phyloP scores from a whole-genome alignment of 2,113 vertebrate genomes.

The Sinocyclocheilus anophthalmus region DNA sequence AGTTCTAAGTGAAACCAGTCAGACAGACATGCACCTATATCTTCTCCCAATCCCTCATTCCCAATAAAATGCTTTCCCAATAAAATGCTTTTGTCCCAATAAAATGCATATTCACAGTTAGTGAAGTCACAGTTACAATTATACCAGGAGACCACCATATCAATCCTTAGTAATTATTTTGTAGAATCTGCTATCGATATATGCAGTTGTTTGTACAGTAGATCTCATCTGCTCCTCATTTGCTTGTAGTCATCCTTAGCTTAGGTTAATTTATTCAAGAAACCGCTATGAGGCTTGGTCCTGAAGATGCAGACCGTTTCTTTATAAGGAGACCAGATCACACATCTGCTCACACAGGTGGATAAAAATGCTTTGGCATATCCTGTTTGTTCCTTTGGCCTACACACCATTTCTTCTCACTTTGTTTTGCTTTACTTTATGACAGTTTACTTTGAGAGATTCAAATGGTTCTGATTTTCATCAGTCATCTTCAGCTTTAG shows the following conservation, averaged over 20 bases:
- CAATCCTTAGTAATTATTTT: neutral
- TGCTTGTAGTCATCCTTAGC: neutral
- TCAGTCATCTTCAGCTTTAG: neutral
- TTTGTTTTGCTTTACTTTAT: conserved; percentile 2
- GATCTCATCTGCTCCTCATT: neutral
- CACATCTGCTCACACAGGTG: neutral
- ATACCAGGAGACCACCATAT: neutral
- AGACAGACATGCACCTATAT: conserved; percentile 3
- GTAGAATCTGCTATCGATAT: conserved; percentile 2
- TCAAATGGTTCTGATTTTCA: neutral
- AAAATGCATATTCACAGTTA: conserved; percentile 23
- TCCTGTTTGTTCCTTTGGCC: neutral
- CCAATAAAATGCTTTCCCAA: conserved; percentile 47
- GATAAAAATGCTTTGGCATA: conserved; percentile 10
- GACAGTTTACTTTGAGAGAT: neutral
- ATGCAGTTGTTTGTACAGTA: neutral
- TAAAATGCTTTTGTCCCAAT: conserved; percentile 48
- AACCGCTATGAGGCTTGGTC: neutral
- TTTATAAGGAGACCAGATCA: neutral
- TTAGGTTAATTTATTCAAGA: neutral
- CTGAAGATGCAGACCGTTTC: neutral
- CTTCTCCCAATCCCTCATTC: conserved; percentile 1
- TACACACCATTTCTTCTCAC: neutral
- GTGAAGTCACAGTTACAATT: neutral
- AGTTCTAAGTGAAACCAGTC: conserved; percentile 9